phyloP scores from a whole-genome alignment of 2,888 invertebrate genomes.

The Osmoderma eremita region DNA sequence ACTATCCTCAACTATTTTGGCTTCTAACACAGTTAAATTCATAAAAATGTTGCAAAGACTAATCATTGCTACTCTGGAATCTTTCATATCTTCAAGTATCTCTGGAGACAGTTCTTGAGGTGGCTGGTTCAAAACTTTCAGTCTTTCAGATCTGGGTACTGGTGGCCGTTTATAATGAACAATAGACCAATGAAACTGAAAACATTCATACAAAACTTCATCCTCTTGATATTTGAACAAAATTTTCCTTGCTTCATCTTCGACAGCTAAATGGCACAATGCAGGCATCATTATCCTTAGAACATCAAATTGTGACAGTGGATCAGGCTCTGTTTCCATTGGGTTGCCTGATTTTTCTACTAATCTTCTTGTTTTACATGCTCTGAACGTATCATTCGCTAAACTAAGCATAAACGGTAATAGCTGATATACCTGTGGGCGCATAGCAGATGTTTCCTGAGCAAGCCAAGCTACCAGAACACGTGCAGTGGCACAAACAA shows the following conservation, averaged over 20 bases:
- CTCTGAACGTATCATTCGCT: slow-evolving; percentile 85
- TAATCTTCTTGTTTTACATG: slow-evolving; percentile 73
- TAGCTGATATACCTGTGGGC: slow-evolving; percentile 82
- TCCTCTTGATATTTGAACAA: slow-evolving; percentile 82
- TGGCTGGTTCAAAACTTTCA: slow-evolving; percentile 79
- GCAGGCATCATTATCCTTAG: slow-evolving; percentile 87
- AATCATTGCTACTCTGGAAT: slow-evolving; percentile 85
- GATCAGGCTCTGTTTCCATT: slow-evolving; percentile 58
- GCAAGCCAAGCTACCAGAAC: slow-evolving; percentile 90
- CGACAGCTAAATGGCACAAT: slow-evolving; percentile 89
- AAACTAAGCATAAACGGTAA: slow-evolving; percentile 83
- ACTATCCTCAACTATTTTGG: slow-evolving; percentile 83
- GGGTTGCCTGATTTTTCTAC: slow-evolving; percentile 72
- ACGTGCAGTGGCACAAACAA: slow-evolving; percentile 85
- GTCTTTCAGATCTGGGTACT: slow-evolving; percentile 81
- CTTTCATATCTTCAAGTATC: slow-evolving; percentile 83
- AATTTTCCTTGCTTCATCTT: slow-evolving; percentile 86
- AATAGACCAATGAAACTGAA: slow-evolving; percentile 87
- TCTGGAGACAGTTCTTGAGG: slow-evolving; percentile 79
- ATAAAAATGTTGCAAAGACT: slow-evolving; percentile 92
- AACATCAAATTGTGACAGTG: slow-evolving; percentile 70
- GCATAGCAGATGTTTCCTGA: slow-evolving; percentile 89
- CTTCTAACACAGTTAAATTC: slow-evolving; percentile 90
- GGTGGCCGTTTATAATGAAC: slow-evolving; percentile 86
- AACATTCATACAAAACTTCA: slow-evolving; percentile 80